Conservation (phyloP, 2,797 vertebrate genomes). For the Aulostomus chinensis region DNA sequence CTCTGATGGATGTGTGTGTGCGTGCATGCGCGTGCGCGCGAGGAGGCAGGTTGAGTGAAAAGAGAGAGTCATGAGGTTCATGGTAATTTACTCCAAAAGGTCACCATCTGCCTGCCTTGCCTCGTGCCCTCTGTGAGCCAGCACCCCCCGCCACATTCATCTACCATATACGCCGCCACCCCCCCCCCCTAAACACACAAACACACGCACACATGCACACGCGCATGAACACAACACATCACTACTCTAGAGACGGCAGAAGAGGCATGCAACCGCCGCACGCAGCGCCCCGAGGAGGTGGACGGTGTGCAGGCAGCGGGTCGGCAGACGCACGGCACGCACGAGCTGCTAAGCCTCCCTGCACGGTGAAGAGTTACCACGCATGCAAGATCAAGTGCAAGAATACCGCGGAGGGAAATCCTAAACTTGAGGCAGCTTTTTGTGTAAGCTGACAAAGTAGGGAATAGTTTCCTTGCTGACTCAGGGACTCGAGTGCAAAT, state of each 20-base stretch:
- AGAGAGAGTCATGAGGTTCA: slow-evolving; percentile 67
- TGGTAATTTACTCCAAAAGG: slow-evolving; percentile 77
- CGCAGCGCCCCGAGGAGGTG: slow-evolving; percentile 14
- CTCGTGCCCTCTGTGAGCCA: slow-evolving; percentile 52
- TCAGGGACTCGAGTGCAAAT: too few relatives aligned
- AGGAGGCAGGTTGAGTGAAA: slow-evolving; percentile 9
- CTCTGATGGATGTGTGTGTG: neutral
- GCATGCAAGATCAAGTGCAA: neutral
- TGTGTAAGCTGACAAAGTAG: neutral
- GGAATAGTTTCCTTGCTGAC: too few relatives aligned
- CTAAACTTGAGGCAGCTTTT: neutral
- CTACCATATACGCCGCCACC: slow-evolving; percentile 9
- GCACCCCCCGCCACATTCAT: slow-evolving; percentile 32
- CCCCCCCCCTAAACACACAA: neutral
- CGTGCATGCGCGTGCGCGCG: neutral
- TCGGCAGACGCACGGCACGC: slow-evolving; percentile 23
- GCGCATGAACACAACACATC: slow-evolving; percentile 4
- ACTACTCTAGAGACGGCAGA: slow-evolving; percentile 15
- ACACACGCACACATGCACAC: neutral
- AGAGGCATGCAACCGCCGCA: slow-evolving; percentile 19
- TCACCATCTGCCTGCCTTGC: slow-evolving; percentile 78
- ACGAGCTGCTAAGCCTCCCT: slow-evolving; percentile 28
- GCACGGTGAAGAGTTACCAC: slow-evolving; percentile 8
- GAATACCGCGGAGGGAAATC: neutral
- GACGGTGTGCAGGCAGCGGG: slow-evolving; percentile 19